Evolutionary conservation across 92 coral and sea anemone genomes (phyloP), one percentile per base, ranked within the genome.

Genomic region (Zoanthus gigantus): DNA sequence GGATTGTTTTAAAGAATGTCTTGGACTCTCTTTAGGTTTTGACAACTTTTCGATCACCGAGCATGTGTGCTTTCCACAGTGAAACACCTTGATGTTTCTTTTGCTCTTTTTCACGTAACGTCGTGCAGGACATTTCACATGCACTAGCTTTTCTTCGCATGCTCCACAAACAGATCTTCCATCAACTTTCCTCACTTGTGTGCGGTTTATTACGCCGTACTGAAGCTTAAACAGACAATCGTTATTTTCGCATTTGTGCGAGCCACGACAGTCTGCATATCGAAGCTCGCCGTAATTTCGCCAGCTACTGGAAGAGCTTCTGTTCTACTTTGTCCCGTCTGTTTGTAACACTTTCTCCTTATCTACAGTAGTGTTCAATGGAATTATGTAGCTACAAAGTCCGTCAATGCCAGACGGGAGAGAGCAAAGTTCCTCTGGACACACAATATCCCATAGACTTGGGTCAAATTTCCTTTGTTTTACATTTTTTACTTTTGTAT

Each of bases 241-340:
- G 9, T 54, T 30, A 14, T 57, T 45, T 13, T 28, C 18, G 45
- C 83, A 86, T 57, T 63, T 75, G 65, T 75, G 74, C 37, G 76
- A 86, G 16, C 83, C 75, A 12, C 54, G 44, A 42, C 89, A 86
- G 83, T 86, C 83, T 48, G 83, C 83, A 86, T 60, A 86, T 31
- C 89, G 53, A 32, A 30, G 60, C 14, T 45, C 15, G 9, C 48
- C 28, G 28, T 85, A 71, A n/a, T 56, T 71, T 28, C 14, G 29
- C 88, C 82, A 74, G 30, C 18, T 47, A 6, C 60, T 86, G 13
- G 89, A 74, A 13, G 74, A 74, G 56, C 73, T 83, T 71, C 14
- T 83, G 2, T 83, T 31, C 87, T 79, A 83, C 66, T 47, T 76
- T 65, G 63, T 58, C 15, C 83, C 89, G 52, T 84, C 88, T 68